phyloP scores from a whole-genome alignment of 2,797 vertebrate genomes.

The Mus spretus region DNA sequence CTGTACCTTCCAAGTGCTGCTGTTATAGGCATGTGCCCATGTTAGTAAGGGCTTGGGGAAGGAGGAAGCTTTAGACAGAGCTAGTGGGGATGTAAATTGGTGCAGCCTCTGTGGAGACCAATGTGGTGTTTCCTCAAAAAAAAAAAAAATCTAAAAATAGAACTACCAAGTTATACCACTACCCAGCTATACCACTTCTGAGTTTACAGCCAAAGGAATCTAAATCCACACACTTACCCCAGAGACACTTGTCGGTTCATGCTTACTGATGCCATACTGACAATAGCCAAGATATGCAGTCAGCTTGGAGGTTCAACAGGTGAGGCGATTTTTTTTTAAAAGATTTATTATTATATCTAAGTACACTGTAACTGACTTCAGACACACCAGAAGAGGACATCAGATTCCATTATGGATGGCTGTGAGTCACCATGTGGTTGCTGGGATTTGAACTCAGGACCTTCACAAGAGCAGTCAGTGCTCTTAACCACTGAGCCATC shows the following conservation, averaged over 20 bases:
- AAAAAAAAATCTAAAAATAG: neutral
- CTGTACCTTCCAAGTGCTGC: neutral
- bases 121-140: neutral
- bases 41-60: neutral
- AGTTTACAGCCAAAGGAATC: neutral
- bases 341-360: too few species aligned
- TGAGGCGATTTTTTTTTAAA: neutral
- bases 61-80: neutral
- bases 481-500: too few species aligned
- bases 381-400: too few species aligned
- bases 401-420: too few species aligned
- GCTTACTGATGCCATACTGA: neutral
- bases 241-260: neutral
- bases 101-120: neutral
- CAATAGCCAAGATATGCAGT: neutral
- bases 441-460: too few species aligned
- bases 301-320: neutral
- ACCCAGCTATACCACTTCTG: neutral
- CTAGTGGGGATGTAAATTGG: neutral
- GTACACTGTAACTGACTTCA: too few species aligned
- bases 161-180: neutral
- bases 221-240: neutral
- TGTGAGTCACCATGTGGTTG: too few species aligned
- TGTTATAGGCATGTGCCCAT: neutral
- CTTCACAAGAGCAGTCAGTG: too few species aligned